phyloP scores from a whole-genome alignment of 2,888 invertebrate genomes.

The Crossocerus cetratus region DNA sequence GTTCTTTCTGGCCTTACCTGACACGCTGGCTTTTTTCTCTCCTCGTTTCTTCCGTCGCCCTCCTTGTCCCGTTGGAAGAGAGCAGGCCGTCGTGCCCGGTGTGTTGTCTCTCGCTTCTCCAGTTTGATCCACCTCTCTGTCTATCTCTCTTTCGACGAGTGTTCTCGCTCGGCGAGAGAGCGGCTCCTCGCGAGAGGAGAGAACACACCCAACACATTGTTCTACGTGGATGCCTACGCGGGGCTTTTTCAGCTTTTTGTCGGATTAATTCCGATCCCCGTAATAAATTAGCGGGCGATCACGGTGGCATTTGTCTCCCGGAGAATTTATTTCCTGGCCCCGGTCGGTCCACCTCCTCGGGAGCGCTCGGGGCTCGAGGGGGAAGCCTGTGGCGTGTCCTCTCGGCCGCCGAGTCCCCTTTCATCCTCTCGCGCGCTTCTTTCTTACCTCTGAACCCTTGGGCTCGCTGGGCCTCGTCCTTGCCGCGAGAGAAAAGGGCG shows the following conservation, averaged over 20 bases:
- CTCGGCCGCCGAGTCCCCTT: too few relatives aligned
- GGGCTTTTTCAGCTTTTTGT: conserved; percentile 69
- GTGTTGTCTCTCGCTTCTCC: conserved; percentile 4
- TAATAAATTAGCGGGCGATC: conserved; percentile 75
- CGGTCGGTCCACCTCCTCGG: conserved; percentile 5
- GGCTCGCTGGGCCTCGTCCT: conserved; percentile 45
- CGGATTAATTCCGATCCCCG: conserved; percentile 73
- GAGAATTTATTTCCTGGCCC: conserved; percentile 68
- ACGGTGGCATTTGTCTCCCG: conserved; percentile 75
- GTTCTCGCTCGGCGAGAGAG: conserved; percentile 1
- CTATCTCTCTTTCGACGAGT: conserved; percentile 23
- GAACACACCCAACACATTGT: conserved; percentile 70
- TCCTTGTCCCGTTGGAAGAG: conserved; percentile 24
- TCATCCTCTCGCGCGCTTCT: conserved; percentile 13
- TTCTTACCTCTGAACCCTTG: conserved; percentile 26
- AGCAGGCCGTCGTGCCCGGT: background rate
- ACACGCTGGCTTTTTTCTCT: conserved; percentile 33
- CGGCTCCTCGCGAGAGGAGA: conserved; percentile 19
- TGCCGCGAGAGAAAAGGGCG: conserved; percentile 65
- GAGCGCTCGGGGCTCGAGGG: too few relatives aligned
- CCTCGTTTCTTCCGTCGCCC: conserved; percentile 13
- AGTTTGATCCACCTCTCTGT: conserved; percentile 19
- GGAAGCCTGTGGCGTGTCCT: too few relatives aligned
- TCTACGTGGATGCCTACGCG: conserved; percentile 60
- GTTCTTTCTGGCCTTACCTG: conserved; percentile 27